These are phyloP conservation scores for Cotesia congregata DNA, from an alignment of 2,888 invertebrate species.

Conservation along the genomic window DNA sequence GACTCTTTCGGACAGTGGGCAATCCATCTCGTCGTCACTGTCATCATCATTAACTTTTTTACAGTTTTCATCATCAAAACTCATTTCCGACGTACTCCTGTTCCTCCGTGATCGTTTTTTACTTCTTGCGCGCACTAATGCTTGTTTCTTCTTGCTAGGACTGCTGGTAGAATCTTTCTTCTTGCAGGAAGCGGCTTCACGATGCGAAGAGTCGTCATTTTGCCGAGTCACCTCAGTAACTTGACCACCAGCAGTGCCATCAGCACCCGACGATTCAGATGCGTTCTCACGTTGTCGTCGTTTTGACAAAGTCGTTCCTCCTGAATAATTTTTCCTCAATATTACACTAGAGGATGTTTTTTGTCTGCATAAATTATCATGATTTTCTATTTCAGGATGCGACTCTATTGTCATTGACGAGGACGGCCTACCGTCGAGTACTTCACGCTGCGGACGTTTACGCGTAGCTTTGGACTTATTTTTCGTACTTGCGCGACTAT, in stretches of 20 bases:
- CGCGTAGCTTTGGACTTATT: conserved; percentile 46
- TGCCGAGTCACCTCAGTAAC: conserved; percentile 4
- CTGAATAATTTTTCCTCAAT: conserved; percentile 51
- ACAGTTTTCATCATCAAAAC: conserved; percentile 58
- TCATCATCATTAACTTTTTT: conserved; percentile 54
- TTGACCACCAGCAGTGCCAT: background rate
- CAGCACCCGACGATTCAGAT: background rate
- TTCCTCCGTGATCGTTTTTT: conserved; percentile 53
- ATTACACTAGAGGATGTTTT: conserved; percentile 52
- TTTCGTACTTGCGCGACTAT: conserved; percentile 40
- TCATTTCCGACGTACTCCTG: conserved; percentile 42
- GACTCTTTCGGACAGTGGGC: conserved; percentile 56
- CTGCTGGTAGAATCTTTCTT: conserved; percentile 43
- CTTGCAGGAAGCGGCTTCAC: conserved; percentile 42
- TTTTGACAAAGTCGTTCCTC: conserved; percentile 40
- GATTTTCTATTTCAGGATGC: conserved; percentile 53
- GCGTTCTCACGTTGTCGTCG: conserved; percentile 28
- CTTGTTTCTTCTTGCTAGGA: conserved; percentile 33
- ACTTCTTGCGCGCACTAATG: conserved; percentile 33
- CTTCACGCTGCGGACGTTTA: conserved; percentile 48
- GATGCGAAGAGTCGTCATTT: conserved; percentile 26
- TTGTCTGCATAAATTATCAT: conserved; percentile 54
- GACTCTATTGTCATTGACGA: conserved; percentile 53
- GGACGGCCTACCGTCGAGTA: conserved; percentile 40
- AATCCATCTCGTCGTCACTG: conserved; percentile 51